phyloP scores from a whole-genome alignment of 2,797 vertebrate species.

The Galaxias olidus region DNA sequence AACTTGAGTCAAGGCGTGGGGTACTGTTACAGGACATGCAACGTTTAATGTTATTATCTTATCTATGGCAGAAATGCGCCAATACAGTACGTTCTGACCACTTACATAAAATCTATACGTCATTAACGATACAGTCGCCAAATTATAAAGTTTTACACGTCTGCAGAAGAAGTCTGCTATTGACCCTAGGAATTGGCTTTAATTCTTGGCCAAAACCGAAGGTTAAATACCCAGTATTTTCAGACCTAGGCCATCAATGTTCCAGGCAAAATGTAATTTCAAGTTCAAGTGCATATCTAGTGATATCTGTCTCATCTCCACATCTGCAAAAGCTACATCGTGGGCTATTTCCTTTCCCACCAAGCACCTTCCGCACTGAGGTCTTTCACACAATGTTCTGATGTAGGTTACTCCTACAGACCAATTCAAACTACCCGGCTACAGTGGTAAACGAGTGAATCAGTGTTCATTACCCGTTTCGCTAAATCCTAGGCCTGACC shows the following conservation, averaged over 20 bases:
- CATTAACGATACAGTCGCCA: conserved; percentile 25
- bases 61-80: too few species aligned
- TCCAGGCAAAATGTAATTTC: conserved; percentile 47
- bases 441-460: conserved; percentile 56
- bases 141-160: conserved; percentile 50
- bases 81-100: conserved; percentile 8
- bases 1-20: not conserved
- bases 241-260: conserved; percentile 19
- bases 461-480: conserved; percentile 78
- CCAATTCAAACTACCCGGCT: conserved; percentile 48
- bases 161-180: conserved; percentile 43
- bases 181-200: conserved; percentile 43
- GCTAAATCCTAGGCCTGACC: conserved; percentile 81
- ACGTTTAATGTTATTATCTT: too few species aligned
- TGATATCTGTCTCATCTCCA: conserved; percentile 62
- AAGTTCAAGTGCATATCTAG: conserved; percentile 72
- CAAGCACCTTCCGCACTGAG: conserved; percentile 66
- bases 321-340: conserved; percentile 64
- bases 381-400: conserved; percentile 43
- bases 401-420: conserved; percentile 53
- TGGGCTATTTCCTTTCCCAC: conserved; percentile 59
- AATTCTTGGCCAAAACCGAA: conserved; percentile 60
- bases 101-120: conserved; percentile 13
- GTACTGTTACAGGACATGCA: too few species aligned
- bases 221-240: conserved; percentile 39